These are phyloP conservation scores for Dicerorhinus sumatrensis DNA, from an alignment of 2,113 vertebrate species.

Conservation along the genomic window DNA sequence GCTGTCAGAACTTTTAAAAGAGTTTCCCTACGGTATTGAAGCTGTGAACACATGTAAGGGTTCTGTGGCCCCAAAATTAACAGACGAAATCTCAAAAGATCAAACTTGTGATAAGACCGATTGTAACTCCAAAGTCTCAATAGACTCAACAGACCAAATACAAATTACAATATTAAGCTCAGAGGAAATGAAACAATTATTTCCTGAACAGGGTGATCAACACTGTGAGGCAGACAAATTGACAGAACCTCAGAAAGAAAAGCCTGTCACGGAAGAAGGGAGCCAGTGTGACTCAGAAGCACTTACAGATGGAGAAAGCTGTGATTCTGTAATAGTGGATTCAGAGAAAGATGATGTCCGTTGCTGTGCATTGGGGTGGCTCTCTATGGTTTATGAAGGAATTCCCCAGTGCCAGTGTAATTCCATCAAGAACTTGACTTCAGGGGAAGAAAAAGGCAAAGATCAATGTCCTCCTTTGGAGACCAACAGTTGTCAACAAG, in stretches of 20 bases:
- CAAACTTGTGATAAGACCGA: conserved; percentile 5
- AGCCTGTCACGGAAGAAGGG: neutral
- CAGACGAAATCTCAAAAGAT: conserved; percentile 49
- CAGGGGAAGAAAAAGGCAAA: conserved; percentile 30
- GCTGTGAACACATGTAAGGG: neutral
- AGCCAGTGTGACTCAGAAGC: neutral
- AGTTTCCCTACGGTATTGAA: conserved; percentile 89
- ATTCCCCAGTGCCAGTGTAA: conserved; percentile 6
- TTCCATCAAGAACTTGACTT: neutral
- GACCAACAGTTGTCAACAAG: conserved; percentile 5
- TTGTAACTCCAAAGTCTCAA: conserved; percentile 8
- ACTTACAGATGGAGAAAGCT: rapidly evolving
- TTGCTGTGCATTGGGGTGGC: conserved; percentile 62
- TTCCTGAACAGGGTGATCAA: conserved; percentile 64
- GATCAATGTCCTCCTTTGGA: neutral
- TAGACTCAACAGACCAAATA: conserved; percentile 69
- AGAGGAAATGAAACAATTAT: conserved; percentile 76
- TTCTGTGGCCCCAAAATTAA: neutral
- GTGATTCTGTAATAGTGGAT: neutral
- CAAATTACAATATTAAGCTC: conserved; percentile 77
- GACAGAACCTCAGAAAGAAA: neutral
- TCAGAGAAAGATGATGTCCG: neutral
- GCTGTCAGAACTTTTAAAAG: conserved; percentile 85
- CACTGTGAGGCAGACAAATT: neutral
- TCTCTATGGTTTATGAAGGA: conserved; percentile 35